phyloP scores from a whole-genome alignment of 2,888 invertebrate species.

The Flabesymbios commensalis region DNA sequence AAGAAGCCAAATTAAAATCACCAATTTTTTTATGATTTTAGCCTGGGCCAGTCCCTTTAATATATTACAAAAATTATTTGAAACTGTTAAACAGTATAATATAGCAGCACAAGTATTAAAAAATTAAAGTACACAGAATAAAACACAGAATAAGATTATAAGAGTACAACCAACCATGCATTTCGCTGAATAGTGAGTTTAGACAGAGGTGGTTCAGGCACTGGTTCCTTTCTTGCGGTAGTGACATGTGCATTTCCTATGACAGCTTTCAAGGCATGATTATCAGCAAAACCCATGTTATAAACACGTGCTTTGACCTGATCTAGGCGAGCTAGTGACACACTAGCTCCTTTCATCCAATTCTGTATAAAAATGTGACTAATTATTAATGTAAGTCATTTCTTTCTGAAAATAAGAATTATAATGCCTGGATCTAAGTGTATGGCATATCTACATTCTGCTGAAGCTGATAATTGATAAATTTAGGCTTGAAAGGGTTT shows the following conservation, averaged over 20 bases:
- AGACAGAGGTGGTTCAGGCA: neutral
- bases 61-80: no score
- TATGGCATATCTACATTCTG: no score
- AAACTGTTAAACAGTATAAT: neutral
- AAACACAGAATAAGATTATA: no score
- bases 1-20: no score
- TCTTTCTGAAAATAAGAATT: no score
- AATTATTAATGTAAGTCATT: no score
- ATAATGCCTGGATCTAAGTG: no score
- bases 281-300: constrained; percentile 43
- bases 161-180: neutral
- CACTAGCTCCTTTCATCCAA: constrained; percentile 44
- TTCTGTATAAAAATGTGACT: constrained; percentile 39
- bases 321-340: constrained; percentile 42
- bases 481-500: no score
- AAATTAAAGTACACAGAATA: no score
- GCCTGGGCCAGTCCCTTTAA: no score
- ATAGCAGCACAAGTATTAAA: neutral
- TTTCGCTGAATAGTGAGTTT: neutral
- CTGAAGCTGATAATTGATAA: no score
- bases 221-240: neutral
- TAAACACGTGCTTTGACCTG: constrained; percentile 46
- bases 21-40: no score
- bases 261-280: neutral
- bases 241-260: neutral